Evolutionary conservation across 2,797 vertebrate species (phyloP).

Genomic region (Bothrops alternatus): DNA sequence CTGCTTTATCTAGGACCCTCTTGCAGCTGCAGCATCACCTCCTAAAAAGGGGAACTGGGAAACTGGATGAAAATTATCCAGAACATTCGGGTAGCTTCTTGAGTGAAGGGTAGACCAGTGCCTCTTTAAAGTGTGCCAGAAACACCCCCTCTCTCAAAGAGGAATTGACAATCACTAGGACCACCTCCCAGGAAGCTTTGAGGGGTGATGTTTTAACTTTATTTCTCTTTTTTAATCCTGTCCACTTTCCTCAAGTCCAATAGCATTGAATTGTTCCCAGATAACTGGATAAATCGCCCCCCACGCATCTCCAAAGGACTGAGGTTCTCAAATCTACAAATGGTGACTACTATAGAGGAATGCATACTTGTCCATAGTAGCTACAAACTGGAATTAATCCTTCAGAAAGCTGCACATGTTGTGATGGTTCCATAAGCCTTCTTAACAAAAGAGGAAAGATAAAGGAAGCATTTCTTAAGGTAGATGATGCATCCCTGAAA

Average conservation of each 20-base stretch:
- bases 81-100: neutral
- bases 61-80: neutral
- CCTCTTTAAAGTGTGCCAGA: neutral
- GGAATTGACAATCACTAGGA: neutral
- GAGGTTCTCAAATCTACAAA: constrained; percentile 6
- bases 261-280: neutral
- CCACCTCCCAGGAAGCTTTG: neutral
- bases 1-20: neutral
- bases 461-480: neutral
- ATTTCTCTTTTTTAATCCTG: neutral
- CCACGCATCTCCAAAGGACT: neutral
- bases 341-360: constrained; percentile 3
- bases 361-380: constrained; percentile 27
- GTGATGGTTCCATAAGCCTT: constrained; percentile 34
- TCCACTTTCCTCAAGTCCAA: neutral
- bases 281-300: neutral
- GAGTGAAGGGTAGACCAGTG: neutral
- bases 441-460: constrained; percentile 33
- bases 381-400: constrained; percentile 49
- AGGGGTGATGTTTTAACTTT: neutral
- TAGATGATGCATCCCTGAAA: constrained; percentile 28
- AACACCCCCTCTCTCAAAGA: neutral
- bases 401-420: constrained; percentile 28
- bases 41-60: neutral
- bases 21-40: neutral